Conservation (phyloP, 2,888 invertebrate species). For the Scaptomyza flava region DNA sequence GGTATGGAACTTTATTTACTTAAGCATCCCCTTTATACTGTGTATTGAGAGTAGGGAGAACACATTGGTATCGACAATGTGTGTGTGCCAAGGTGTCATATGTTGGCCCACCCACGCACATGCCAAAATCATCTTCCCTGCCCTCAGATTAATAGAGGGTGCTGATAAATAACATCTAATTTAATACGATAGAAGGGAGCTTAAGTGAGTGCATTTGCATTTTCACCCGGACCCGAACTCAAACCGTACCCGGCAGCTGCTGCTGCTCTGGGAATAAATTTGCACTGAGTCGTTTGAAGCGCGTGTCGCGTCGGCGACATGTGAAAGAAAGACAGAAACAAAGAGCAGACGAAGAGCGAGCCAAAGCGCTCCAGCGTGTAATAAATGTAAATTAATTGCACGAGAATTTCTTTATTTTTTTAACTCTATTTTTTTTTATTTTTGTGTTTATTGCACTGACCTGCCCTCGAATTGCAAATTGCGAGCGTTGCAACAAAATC, state of each 20-base stretch:
- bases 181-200: constrained; percentile 48
- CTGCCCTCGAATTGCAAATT: constrained; percentile 53
- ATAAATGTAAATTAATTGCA: constrained; percentile 50
- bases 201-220: constrained; percentile 58
- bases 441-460: constrained; percentile 45
- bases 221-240: neutral
- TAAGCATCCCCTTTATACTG: neutral
- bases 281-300: constrained; percentile 12
- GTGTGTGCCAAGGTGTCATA: constrained; percentile 4
- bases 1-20: constrained; percentile 1
- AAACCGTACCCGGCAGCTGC: neutral
- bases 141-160: neutral
- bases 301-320: constrained; percentile 58
- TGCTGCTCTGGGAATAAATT: constrained; percentile 28
- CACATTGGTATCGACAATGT: neutral
- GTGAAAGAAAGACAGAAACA: constrained; percentile 23
- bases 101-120: constrained; percentile 1
- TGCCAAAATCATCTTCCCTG: neutral
- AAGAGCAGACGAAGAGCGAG: constrained; percentile 7
- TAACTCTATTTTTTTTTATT: neutral
- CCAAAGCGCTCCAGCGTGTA: constrained; percentile 9
- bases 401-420: neutral
- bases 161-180: constrained; percentile 34
- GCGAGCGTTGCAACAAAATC: constrained; percentile 57
- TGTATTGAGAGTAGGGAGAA: neutral